Conservation (phyloP, 2,888 invertebrate species). For the Cataglyphis cursor region DNA sequence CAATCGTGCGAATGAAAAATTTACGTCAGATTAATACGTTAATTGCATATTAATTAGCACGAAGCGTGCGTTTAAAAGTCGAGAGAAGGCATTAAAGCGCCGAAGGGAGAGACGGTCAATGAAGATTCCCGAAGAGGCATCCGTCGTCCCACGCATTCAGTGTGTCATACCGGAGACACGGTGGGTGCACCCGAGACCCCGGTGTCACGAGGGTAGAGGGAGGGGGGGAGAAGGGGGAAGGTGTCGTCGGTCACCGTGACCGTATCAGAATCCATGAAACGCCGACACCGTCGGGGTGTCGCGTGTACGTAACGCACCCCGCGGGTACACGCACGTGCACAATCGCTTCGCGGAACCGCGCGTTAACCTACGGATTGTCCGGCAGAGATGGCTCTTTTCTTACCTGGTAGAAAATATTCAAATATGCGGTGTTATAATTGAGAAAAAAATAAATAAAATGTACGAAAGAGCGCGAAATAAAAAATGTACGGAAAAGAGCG, state of each 20-base stretch:
- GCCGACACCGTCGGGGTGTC: conserved; percentile 78
- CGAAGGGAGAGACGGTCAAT: conserved; percentile 59
- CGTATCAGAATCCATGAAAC: conserved; percentile 83
- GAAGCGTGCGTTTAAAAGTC: background rate
- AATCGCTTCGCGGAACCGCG: conserved; percentile 9
- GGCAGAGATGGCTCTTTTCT: background rate
- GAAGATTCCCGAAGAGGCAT: conserved; percentile 64
- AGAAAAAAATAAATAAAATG: no score
- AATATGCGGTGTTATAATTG: background rate
- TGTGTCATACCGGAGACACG: conserved; percentile 84
- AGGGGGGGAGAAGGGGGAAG: conserved; percentile 60
- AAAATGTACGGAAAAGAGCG: no score
- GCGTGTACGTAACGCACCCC: conserved; percentile 62
- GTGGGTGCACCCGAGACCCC: conserved; percentile 82
- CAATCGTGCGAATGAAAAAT: background rate
- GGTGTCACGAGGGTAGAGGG: conserved; percentile 74
- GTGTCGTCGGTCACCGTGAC: conserved; percentile 84
- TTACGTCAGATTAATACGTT: background rate
- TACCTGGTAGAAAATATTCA: background rate
- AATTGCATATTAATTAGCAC: background rate
- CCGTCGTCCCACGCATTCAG: conserved; percentile 66
- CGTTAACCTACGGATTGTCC: background rate
- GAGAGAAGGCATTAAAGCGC: background rate
- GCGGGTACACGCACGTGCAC: conserved; percentile 20
- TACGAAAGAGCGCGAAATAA: no score